These are phyloP conservation scores for Tachina grossa DNA, from an alignment of 2,888 invertebrate species.

Conservation along the genomic window DNA sequence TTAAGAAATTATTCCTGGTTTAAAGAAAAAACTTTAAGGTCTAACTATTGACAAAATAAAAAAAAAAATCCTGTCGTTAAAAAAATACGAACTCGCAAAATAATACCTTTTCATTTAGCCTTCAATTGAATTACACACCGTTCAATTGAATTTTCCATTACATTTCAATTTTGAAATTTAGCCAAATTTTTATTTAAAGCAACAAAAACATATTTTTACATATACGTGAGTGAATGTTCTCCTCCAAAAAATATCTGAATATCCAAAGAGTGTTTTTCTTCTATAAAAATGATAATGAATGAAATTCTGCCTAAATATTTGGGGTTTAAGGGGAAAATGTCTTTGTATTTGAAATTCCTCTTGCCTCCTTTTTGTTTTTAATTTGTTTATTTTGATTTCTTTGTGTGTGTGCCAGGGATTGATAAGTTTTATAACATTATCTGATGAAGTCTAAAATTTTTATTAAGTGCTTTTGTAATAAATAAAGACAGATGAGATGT, in stretches of 20 bases:
- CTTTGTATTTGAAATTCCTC: not conserved
- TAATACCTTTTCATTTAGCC: not conserved
- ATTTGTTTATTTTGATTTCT: not conserved
- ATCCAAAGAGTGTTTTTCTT: not conserved
- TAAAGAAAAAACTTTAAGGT: too few species aligned
- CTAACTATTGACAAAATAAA: too few species aligned
- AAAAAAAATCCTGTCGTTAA: not conserved
- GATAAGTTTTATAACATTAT: not conserved
- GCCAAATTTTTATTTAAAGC: slow-evolving; percentile 5
- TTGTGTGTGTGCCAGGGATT: not conserved
- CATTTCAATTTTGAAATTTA: slow-evolving; percentile 47
- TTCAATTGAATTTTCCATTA: slow-evolving; percentile 55
- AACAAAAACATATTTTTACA: not conserved
- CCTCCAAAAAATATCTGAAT: too few species aligned
- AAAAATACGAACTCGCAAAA: not conserved
- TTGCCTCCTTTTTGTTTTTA: not conserved
- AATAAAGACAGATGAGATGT: not conserved
- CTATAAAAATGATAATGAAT: not conserved
- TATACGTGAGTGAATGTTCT: too few species aligned
- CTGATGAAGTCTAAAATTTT: slow-evolving; percentile 18
- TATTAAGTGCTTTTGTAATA: not conserved
- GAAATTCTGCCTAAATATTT: not conserved
- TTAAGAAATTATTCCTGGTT: too few species aligned
- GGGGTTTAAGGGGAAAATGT: not conserved
- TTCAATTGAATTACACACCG: slow-evolving; percentile 50